phyloP scores from a whole-genome alignment of 53 echinoderm and acorn worm genomes.

The Paracentrotus lividus region DNA sequence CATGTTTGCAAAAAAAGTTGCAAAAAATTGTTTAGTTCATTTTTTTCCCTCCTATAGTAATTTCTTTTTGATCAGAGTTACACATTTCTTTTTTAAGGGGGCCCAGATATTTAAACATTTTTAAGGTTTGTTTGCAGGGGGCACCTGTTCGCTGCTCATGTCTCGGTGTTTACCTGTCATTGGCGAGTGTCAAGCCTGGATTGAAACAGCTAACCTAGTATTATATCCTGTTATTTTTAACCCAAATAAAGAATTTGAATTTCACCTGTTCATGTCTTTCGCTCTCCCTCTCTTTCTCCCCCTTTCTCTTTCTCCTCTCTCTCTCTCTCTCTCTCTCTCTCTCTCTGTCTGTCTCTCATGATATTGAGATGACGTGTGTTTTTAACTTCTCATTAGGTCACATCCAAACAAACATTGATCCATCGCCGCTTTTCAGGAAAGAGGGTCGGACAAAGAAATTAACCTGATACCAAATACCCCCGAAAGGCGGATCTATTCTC shows the following conservation, averaged over 20 bases:
- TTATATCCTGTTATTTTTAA: not conserved
- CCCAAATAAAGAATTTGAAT: not conserved
- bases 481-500: not conserved
- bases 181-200: no score
- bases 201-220: not conserved
- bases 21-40: no score
- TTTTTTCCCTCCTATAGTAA: no score
- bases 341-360: not conserved
- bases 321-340: no score
- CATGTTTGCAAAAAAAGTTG: no score
- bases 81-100: no score
- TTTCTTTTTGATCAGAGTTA: no score
- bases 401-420: not conserved
- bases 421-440: not conserved
- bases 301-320: no score
- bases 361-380: conserved; percentile 6
- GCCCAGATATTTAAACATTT: no score
- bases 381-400: not conserved
- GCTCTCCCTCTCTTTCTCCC: not conserved
- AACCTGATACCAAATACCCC: conserved; percentile 45
- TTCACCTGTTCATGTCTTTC: not conserved
- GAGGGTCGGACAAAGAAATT: not conserved
- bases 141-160: no score
- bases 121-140: no score
- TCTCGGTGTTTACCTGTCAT: no score